phyloP scores from a whole-genome alignment of 2,113 vertebrate species.

The Sterna hirundo region DNA sequence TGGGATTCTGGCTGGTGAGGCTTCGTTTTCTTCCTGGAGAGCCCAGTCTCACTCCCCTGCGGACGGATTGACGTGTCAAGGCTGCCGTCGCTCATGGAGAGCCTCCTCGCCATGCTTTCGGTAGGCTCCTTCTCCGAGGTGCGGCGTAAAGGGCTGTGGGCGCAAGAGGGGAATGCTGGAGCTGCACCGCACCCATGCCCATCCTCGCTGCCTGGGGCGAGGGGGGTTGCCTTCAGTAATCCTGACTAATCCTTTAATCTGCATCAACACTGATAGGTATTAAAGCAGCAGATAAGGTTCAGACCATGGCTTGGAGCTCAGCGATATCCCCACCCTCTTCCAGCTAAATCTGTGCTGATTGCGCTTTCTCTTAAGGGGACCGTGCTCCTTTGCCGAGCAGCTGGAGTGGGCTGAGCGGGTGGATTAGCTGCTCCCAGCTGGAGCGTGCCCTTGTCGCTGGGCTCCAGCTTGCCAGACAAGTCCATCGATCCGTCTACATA shows the following conservation, averaged over 20 bases:
- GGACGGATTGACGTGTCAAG: accelerated
- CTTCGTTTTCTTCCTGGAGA: background rate
- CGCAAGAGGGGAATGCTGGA: accelerated
- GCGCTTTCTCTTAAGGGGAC: slow-evolving; percentile 48
- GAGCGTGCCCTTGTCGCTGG: background rate
- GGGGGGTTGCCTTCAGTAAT: slow-evolving; percentile 43
- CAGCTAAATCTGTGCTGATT: slow-evolving; percentile 20
- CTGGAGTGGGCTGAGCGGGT: background rate
- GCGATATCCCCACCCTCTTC: slow-evolving; percentile 49
- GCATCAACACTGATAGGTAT: slow-evolving; percentile 59
- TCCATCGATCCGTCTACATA: background rate
- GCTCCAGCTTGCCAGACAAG: background rate
- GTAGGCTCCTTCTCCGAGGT: background rate
- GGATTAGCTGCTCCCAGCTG: slow-evolving; percentile 18
- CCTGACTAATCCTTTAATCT: slow-evolving; percentile 56
- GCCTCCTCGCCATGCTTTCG: accelerated
- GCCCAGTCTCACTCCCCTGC: accelerated
- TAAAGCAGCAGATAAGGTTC: slow-evolving; percentile 58
- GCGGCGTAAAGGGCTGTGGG: background rate
- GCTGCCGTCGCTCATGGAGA: accelerated
- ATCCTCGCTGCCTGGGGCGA: background rate
- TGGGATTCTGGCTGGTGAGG: background rate
- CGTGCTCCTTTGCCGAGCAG: background rate
- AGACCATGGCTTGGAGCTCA: slow-evolving; percentile 34
- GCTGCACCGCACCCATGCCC: background rate